A percentile compares a stretch with the other conserved stretches of the same genome.
Conservation (phyloP, 1,140 invertebrate species). For the Neodiprion fabricii region DNA sequence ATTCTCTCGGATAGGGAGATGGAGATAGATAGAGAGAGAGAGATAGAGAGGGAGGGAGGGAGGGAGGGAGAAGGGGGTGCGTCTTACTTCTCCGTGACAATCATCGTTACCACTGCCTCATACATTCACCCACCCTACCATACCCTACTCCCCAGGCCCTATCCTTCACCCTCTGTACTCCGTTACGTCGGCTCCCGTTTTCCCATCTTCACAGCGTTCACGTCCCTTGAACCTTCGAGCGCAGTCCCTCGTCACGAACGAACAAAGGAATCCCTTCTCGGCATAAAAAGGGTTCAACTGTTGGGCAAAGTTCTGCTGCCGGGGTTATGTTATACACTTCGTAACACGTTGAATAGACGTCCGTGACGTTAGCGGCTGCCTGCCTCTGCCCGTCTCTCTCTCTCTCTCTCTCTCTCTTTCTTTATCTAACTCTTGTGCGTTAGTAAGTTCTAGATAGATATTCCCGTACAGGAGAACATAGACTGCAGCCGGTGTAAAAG, state of each 20-base stretch:
- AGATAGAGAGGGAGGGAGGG: not conserved
- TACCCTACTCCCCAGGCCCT: slow-evolving; percentile 45
- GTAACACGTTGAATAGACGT: slow-evolving; percentile 1
- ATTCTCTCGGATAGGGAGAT: not conserved
- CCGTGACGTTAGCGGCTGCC: not conserved
- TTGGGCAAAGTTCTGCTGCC: not conserved
- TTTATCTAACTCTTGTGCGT: too few relatives aligned
- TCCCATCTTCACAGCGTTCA: not conserved
- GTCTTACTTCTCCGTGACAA: slow-evolving; percentile 4
- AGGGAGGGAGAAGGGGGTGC: not conserved
- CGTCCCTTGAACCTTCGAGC: not conserved
- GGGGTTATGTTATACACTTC: not conserved
- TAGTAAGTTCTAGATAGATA: too few relatives aligned
- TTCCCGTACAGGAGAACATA: too few relatives aligned
- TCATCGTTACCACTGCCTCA: not conserved
- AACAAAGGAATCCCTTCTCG: not conserved
- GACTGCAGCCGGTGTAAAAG: too few relatives aligned
- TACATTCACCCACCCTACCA: slow-evolving; percentile 30
- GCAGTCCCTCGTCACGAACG: not conserved
- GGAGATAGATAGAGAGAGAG: too few relatives aligned
- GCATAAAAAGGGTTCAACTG: not conserved
- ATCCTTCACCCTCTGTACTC: not conserved
- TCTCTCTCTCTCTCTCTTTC: too few relatives aligned
- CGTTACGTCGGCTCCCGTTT: not conserved
- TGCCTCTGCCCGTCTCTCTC: too few relatives aligned